phyloP scores from a whole-genome alignment of 2,113 vertebrate species.

The Elachura formosa region DNA sequence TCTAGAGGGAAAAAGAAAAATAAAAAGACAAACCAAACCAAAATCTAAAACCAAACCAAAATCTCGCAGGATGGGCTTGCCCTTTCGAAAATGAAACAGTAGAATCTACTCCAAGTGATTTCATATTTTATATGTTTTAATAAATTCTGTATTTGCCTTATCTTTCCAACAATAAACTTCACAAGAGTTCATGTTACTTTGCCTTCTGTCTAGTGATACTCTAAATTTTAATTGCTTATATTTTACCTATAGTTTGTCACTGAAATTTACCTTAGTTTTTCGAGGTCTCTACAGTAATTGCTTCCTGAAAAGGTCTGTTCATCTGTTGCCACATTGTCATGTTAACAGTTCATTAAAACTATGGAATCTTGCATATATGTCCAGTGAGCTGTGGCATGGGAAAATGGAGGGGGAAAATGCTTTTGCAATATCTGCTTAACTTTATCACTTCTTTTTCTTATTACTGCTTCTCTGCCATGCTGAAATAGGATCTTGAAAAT shows the following conservation, averaged over 20 bases:
- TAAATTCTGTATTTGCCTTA: background rate
- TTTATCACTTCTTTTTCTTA: background rate
- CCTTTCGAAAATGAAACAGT: background rate
- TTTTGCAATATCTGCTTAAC: background rate
- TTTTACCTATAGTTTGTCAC: background rate
- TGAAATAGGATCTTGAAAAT: background rate
- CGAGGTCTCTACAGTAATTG: background rate
- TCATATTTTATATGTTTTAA: background rate
- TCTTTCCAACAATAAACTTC: background rate
- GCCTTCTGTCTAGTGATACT: background rate
- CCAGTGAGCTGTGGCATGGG: background rate
- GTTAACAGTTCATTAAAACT: background rate
- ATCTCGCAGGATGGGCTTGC: background rate
- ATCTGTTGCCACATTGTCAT: background rate
- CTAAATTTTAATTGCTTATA: background rate
- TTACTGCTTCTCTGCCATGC: background rate
- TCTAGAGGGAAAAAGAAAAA: background rate
- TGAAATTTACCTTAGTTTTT: background rate
- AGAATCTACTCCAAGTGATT: background rate
- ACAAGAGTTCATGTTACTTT: background rate
- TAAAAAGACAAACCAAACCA: background rate
- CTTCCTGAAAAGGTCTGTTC: background rate
- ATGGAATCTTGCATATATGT: background rate
- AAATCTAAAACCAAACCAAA: too few relatives aligned
- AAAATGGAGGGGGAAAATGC: background rate